A percentile compares a stretch with the other conserved stretches of the same genome.
phyloP scores from a whole-genome alignment of 2,113 vertebrate genomes.

The Catharus fuscescens region DNA sequence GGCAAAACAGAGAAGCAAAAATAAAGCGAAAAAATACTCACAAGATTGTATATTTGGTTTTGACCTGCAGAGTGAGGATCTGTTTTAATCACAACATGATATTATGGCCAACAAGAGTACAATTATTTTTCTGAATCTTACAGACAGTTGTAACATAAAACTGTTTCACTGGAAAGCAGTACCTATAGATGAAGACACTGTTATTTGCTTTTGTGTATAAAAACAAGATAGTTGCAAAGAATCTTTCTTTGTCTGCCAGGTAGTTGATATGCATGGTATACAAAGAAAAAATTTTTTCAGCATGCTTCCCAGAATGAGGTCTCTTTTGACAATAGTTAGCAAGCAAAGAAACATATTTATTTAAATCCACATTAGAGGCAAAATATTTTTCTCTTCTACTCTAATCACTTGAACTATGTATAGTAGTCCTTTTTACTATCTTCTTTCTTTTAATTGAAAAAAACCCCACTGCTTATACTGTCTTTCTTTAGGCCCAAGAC shows the following conservation, averaged over 20 bases:
- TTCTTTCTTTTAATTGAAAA: not conserved
- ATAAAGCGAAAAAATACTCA: not conserved
- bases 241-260: not conserved
- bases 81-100: not conserved
- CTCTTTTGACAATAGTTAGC: not conserved
- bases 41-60: not conserved
- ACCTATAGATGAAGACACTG: not conserved
- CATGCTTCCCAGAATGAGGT: not conserved
- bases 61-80: not conserved
- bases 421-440: not conserved
- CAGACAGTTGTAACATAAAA: not conserved
- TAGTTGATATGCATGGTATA: not conserved
- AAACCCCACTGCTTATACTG: accelerated
- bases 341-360: not conserved
- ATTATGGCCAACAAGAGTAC: not conserved
- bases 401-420: not conserved
- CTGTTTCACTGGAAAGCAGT: not conserved
- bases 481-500: not conserved
- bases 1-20: not conserved
- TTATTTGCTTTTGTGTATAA: not conserved
- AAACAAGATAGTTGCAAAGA: not conserved
- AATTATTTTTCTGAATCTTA: not conserved
- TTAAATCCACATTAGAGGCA: not conserved
- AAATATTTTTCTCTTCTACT: not conserved
- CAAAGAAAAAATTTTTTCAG: not conserved